Evolutionary conservation across 2,797 vertebrate genomes (phyloP), one percentile per base, ranked within the genome.

Genomic region (Acrossocheilus fasciatus): DNA sequence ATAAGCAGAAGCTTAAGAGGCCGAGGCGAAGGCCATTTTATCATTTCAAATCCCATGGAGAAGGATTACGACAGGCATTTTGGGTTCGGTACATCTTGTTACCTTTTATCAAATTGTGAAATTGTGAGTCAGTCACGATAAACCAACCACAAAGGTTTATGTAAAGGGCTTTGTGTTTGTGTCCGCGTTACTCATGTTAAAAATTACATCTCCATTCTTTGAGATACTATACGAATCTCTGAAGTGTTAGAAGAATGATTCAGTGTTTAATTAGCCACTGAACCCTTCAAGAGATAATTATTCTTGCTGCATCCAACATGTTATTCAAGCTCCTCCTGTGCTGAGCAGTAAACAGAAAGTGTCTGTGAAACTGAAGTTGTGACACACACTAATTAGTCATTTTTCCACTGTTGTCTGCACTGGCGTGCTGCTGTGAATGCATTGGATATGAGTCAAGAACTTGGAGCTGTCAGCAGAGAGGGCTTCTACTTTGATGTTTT

Each of bases 321-420:
- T 59, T 76, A 79, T 82, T 69, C 70, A n/a, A 45, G 8, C 83
- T 81, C 69, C 50, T 80, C 68, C 11, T 87, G 86, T 59, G 75
- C 80, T 57, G 62, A 82, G 41, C 47, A 73, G 59, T 74, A 82
- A 87, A 74, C 59, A 82, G 75, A 75, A 77, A 69, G 64, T 68
- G 68, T 41, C 54, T 66, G 80, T 70, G 57, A 74, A 68, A 52
- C 69, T 34, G 12, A 54, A 73, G 74, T 82, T 87, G 68, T 87
- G 83, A 89, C 80, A 87, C 47, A 8, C 50, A 36, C 59, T 89
- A 87, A 87, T 86, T 86, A 87, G 75, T 82, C 69, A 78, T 86
- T 47, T 85, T 82, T 77, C 62, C n/a, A 17, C 74, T 45, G 79
- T 78, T 66, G 57, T 80, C 54, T 70, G 77, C 52, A n/a, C 52